phyloP scores from a whole-genome alignment of 2,797 vertebrate genomes.

The Leptatherina wallacei region DNA sequence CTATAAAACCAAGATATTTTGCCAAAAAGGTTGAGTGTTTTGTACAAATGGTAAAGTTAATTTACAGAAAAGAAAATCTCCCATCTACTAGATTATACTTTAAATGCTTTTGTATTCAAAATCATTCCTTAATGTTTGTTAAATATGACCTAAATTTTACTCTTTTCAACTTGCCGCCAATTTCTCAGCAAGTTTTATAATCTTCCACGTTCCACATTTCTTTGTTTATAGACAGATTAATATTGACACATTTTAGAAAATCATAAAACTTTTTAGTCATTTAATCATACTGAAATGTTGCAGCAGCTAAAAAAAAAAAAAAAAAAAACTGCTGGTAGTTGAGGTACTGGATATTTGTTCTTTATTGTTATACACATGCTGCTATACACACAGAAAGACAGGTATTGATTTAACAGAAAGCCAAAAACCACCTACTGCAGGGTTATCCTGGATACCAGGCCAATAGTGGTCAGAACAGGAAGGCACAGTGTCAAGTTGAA shows the following conservation, averaged over 20 bases:
- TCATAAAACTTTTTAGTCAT: not conserved
- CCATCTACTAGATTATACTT: too few relatives aligned
- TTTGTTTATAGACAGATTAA: not conserved
- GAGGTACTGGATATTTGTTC: conserved; percentile 60
- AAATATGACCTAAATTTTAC: too few relatives aligned
- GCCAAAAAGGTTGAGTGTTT: too few relatives aligned
- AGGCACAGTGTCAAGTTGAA: conserved; percentile 82
- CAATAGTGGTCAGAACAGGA: conserved; percentile 79
- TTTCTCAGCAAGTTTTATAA: not conserved
- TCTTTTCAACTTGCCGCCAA: not conserved
- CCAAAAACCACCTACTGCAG: conserved; percentile 74
- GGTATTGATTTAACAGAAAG: conserved; percentile 68
- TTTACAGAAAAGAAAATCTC: too few relatives aligned
- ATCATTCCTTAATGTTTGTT: too few relatives aligned
- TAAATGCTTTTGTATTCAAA: too few relatives aligned
- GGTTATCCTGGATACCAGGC: conserved; percentile 85
- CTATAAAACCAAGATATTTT: not conserved
- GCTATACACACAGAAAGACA: conserved; percentile 71
- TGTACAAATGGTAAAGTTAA: too few relatives aligned
- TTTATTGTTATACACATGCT: conserved; percentile 85
- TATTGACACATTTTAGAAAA: too few relatives aligned
- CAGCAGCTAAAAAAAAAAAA: not conserved
- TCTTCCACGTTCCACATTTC: not conserved
- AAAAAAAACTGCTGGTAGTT: conserved; percentile 1
- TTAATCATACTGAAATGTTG: not conserved